A percentile compares a stretch with the other conserved stretches of the same genome.
Conservation (phyloP, 2,888 invertebrate species). For the Thereva unica region DNA sequence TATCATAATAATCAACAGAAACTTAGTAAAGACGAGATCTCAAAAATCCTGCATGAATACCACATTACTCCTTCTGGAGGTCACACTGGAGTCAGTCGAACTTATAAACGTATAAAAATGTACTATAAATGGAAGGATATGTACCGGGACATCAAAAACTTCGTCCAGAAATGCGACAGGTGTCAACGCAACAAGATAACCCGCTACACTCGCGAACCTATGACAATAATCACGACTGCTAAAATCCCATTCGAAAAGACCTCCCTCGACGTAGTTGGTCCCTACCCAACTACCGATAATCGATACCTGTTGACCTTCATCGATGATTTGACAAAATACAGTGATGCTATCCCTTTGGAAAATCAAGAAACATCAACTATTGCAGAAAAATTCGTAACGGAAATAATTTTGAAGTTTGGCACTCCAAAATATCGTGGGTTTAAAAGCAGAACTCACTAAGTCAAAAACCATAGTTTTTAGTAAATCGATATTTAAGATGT, state of each 20-base stretch:
- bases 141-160: slow-evolving; percentile 48
- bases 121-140: slow-evolving; percentile 48
- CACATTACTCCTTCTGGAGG: slow-evolving; percentile 11
- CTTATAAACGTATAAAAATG: slow-evolving; percentile 43
- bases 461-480: too few relatives aligned
- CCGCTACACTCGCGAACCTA: slow-evolving; percentile 23
- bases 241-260: slow-evolving; percentile 38
- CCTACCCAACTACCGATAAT: too few relatives aligned
- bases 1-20: neutral
- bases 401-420: too few relatives aligned
- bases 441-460: too few relatives aligned
- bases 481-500: too few relatives aligned
- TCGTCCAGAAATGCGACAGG: slow-evolving; percentile 46
- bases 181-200: slow-evolving; percentile 44
- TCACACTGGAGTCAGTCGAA: neutral
- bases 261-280: too few relatives aligned
- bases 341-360: too few relatives aligned
- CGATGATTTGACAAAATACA: too few relatives aligned
- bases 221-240: slow-evolving; percentile 48
- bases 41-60: neutral
- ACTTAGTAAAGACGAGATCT: neutral
- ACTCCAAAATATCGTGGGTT: too few relatives aligned
- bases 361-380: too few relatives aligned
- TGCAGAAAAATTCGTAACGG: too few relatives aligned
- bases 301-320: too few relatives aligned